These are phyloP conservation scores for Crocidura indochinensis DNA, from an alignment of 2,797 vertebrate species.

Conservation along the genomic window DNA sequence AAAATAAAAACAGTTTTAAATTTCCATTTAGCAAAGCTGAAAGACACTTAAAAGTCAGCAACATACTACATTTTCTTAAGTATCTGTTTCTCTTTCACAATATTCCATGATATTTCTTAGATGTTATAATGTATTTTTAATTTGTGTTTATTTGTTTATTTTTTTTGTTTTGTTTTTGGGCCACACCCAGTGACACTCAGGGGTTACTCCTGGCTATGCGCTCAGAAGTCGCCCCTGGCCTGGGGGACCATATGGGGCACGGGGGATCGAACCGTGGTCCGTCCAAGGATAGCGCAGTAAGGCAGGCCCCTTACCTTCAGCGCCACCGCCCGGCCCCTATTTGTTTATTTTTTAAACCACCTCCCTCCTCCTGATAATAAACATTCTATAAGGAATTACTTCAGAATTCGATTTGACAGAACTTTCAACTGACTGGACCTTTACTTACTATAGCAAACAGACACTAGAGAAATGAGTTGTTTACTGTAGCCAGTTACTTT, in stretches of 20 bases:
- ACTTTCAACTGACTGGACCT: slow-evolving; percentile 29
- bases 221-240: no score
- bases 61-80: slow-evolving; percentile 53
- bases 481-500: slow-evolving; percentile 16
- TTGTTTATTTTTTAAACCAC: background rate
- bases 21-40: slow-evolving; percentile 55
- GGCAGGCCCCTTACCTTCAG: no score
- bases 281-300: no score
- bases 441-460: background rate
- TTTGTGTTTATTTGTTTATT: no score
- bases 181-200: no score
- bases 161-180: no score
- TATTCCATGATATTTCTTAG: slow-evolving; percentile 40
- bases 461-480: background rate
- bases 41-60: slow-evolving; percentile 7
- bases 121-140: slow-evolving; percentile 30
- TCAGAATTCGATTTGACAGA: slow-evolving; percentile 43
- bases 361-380: slow-evolving; percentile 10
- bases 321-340: no score
- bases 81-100: slow-evolving; percentile 44
- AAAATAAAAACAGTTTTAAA: slow-evolving; percentile 32
- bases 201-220: no score
- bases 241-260: no score
- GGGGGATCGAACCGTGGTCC: no score
- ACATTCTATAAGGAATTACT: background rate